Evolutionary conservation across 2,888 invertebrate genomes (phyloP).

Genomic region (Trachelus stipa): DNA sequence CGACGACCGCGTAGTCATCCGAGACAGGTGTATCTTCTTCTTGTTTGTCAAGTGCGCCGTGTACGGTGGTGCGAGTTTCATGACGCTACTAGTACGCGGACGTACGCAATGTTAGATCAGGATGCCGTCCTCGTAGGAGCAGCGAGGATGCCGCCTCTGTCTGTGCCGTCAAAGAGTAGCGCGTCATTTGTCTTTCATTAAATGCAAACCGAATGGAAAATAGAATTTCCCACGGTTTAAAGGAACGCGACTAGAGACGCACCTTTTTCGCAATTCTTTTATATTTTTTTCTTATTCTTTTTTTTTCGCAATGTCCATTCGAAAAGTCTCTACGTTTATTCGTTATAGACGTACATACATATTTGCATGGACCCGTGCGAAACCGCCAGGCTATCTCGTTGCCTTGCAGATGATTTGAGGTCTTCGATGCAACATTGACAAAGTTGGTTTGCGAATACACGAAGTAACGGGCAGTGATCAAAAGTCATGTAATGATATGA

Average conservation of each 20-base stretch:
- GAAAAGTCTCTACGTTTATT: not conserved
- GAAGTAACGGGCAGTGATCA: constrained; percentile 53
- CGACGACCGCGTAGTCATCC: not conserved
- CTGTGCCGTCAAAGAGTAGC: constrained; percentile 10
- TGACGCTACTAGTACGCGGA: not conserved
- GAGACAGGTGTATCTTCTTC: not conserved
- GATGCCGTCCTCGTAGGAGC: constrained; percentile 4
- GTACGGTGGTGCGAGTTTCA: not conserved
- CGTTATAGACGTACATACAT: not conserved
- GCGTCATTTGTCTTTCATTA: constrained; percentile 12
- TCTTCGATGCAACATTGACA: constrained; percentile 48
- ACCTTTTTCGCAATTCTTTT: not conserved
- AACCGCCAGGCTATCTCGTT: not conserved
- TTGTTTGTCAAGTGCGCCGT: not conserved
- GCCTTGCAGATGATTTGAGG: not conserved
- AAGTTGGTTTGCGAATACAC: constrained; percentile 51
- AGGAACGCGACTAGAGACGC: not conserved
- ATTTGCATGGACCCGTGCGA: not conserved
- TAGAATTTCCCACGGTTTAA: not conserved
- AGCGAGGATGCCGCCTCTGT: constrained; percentile 8
- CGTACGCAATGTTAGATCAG: not conserved
- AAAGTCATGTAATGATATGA: constrained; percentile 61
- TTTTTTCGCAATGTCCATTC: not conserved
- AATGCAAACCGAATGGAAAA: constrained; percentile 7
- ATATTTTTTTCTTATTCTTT: not conserved